phyloP scores from a whole-genome alignment of 2,113 vertebrate species.

The Ascaphus truei region DNA sequence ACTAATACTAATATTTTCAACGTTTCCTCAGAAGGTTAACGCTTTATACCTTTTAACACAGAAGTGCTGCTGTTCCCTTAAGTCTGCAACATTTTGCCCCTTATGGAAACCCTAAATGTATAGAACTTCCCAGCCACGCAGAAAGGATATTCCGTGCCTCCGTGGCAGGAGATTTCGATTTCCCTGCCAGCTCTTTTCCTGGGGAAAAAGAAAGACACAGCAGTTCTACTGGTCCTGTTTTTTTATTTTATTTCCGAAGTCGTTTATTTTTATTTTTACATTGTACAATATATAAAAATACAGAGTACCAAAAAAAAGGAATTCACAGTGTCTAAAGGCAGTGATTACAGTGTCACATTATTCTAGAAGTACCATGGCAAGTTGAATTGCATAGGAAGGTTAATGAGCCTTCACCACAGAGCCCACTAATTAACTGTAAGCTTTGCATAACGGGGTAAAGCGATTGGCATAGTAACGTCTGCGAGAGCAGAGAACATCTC shows the following conservation, averaged over 20 bases:
- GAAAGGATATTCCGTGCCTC: no score
- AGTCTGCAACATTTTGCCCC: no score
- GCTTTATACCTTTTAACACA: no score
- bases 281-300: constrained; percentile 97
- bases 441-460: constrained; percentile 45
- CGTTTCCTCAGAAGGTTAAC: no score
- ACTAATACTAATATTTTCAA: no score
- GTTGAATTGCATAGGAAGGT: constrained; percentile 88
- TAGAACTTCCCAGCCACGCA: no score
- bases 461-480: background rate
- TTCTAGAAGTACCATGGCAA: constrained; percentile 76
- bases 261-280: constrained; percentile 74
- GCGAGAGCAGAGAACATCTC: background rate
- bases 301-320: constrained; percentile 71
- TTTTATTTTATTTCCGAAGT: constrained; percentile 46
- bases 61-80: no score
- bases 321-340: constrained; percentile 97
- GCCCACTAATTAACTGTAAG: constrained; percentile 44
- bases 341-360: constrained; percentile 84
- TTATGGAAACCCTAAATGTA: no score
- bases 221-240: background rate
- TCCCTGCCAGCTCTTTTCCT: no score
- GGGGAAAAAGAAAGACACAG: no score
- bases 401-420: constrained; percentile 60
- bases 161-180: no score